Conservation (phyloP, 1,140 invertebrate genomes). For the Lordiphosa collinella region DNA sequence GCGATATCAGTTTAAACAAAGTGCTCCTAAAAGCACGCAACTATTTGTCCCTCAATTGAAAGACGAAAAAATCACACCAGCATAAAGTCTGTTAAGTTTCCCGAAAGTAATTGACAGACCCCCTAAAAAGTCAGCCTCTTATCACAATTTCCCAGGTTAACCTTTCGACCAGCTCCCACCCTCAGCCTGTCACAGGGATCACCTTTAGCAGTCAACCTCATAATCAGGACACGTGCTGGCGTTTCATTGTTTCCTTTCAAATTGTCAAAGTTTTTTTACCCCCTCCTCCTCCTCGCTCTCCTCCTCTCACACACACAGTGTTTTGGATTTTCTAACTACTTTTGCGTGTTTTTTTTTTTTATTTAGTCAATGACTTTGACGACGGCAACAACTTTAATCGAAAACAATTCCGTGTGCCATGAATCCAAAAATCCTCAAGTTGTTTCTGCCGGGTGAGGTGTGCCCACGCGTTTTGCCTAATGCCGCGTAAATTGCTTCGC, state of each 20-base stretch:
- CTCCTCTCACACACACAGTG: neutral
- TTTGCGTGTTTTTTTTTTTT: slow-evolving; percentile 66
- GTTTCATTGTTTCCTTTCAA: slow-evolving; percentile 58
- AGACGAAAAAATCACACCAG: slow-evolving; percentile 13
- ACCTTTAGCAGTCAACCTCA: slow-evolving; percentile 44
- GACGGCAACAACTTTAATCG: slow-evolving; percentile 70
- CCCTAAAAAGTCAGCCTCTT: neutral
- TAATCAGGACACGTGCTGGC: slow-evolving; percentile 70
- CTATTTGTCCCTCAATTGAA: slow-evolving; percentile 4
- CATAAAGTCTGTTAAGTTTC: neutral
- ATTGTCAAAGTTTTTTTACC: slow-evolving; percentile 68
- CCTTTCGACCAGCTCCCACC: neutral
- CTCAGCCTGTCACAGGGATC: slow-evolving; percentile 11
- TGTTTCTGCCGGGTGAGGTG: slow-evolving; percentile 41
- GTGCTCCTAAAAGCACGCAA: no score
- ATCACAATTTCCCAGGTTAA: slow-evolving; percentile 3
- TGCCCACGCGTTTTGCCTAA: slow-evolving; percentile 72
- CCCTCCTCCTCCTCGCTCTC: neutral
- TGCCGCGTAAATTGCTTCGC: slow-evolving; percentile 74
- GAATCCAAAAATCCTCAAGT: neutral
- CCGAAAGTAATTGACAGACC: slow-evolving; percentile 4
- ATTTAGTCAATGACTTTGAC: slow-evolving; percentile 75
- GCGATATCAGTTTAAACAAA: no score
- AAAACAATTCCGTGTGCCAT: slow-evolving; percentile 47
- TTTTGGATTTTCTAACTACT: slow-evolving; percentile 42